Evolutionary conservation across 2,888 invertebrate species (phyloP), one percentile per base, ranked within the genome.

Genomic region (Pachymerium ferrugineum): DNA sequence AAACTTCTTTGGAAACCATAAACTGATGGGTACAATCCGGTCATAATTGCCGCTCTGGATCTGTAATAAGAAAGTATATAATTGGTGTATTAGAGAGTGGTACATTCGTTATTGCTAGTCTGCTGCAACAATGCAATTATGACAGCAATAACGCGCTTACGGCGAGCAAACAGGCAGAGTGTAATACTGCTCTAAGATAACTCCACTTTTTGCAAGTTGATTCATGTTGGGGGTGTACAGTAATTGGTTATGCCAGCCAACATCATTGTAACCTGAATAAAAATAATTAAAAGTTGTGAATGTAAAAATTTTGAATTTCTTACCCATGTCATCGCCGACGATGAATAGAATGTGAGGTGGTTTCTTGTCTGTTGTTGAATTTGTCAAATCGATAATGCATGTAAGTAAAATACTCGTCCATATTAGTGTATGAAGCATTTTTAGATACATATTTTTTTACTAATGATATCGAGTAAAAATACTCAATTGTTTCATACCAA

Each of bases 291-390:
- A 16, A 3, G 62, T 6, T 2, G 5, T 6, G 28, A n/a, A 3
- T 3, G 3, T 3, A 16, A 35, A 19, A 62, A 3, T 14, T 2
- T n/a, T 8, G n/a, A 38, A 4, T n/a, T n/a, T 4, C 62, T 14
- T 62, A 68, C 68, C 68, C 4, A 68, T 68, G n/a, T 68, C 68
- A 22, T 68, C 68, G 19, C 68, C 68, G n/a, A 68, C 16, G 12
- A 68, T 68, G 29, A 68, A 29, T 8, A 68, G n/a, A 22, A 68
- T 8, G 28, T 68, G 16, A 16, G 68, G 68, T 2, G 14, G 28
- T 68, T 47, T n/a, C n/a, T n/a, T n/a, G n/a, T n/a, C n/a, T n/a
- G n/a, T n/a, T n/a, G n/a, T n/a, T n/a, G n/a, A n/a, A n/a, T n/a
- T n/a, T n/a, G n/a, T n/a, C n/a, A n/a, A n/a, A n/a, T n/a, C n/a